Base-by-base conservation (phyloP, 2,797 vertebrate species). In the Otolemur crassicaudatus region DNA sequence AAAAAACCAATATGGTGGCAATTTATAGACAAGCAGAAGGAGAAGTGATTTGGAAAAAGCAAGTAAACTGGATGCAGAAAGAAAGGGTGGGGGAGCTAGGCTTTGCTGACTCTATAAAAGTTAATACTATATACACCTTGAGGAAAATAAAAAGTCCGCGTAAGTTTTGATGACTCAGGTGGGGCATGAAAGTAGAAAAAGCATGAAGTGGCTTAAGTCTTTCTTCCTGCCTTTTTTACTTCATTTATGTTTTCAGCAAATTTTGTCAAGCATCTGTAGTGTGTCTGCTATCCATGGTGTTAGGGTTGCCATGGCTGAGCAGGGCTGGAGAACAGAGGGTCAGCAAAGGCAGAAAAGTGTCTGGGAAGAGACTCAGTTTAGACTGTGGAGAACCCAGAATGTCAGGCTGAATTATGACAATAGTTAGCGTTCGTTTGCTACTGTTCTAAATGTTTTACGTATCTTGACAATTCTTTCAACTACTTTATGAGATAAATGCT, bases 11-110 rank as follows among this genome's bases (percentile, higher is more conserved):
- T 94, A n/a, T 63, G 31, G 58, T 87, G 67, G 53, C 22, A 93
- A 88, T 79, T 14, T n/a, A 40, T 23, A 96, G 49, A 93, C 89
- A 81, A 91, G 40, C 65, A 89, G 40, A 87, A 93, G 40, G 60
- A 89, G 40, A 89, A 87, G 70, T 75, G 84, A 90, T 91, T 88
- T 86, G 69, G 82, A 93, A 88, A 97, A 95, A 10, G 27, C 46
- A 93, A 31, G 31, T 93, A 87, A 81, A 76, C 3, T 49, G 87
- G 49, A 29, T 63, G 14, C 19, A 85, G 23, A 81, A 92, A 81
- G 29, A 53, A 37, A 76, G 20, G 20, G 17, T 16, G 40, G 3
- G 49, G 49, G 13, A 10, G 49, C 91, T 93, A 40, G 49, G 40
- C 80, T 95, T 93, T 95, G 67, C 49, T 95, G 70, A 96, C 40